Evolutionary conservation across 2,888 invertebrate species (phyloP).

Genomic region (Meliscaeva auricollis): DNA sequence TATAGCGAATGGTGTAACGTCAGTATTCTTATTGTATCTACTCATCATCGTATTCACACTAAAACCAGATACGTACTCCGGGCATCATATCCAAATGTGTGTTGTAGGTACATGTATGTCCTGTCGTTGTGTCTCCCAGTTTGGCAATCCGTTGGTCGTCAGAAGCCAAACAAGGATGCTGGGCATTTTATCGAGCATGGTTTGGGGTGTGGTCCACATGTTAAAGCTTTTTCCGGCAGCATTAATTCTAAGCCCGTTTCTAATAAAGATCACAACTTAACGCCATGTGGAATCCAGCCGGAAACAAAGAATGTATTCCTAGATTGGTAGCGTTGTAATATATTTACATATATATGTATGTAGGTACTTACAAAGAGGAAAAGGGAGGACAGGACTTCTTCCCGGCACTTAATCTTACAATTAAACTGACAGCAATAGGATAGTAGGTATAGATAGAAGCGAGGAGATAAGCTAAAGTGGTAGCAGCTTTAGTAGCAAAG

Average conservation of each 20-base stretch:
- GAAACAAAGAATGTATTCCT: conserved; percentile 46
- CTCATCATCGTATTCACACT: conserved; percentile 6
- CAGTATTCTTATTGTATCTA: conserved; percentile 15
- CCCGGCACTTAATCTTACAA: conserved; percentile 58
- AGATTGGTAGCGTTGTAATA: neutral
- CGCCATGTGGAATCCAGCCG: conserved; percentile 57
- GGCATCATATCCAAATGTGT: neutral
- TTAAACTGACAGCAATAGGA: conserved; percentile 56
- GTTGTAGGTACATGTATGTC: neutral
- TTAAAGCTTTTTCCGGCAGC: conserved; percentile 62
- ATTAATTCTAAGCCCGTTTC: conserved; percentile 70
- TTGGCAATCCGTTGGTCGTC: conserved; percentile 27
- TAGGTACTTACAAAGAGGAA: neutral
- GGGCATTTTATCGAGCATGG: conserved; percentile 9
- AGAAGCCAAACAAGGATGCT: conserved; percentile 29
- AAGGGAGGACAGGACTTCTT: conserved; percentile 21
- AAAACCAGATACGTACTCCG: conserved; percentile 16
- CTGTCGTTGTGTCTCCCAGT: neutral
- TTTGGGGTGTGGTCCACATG: conserved; percentile 45
- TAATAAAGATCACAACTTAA: conserved; percentile 74
- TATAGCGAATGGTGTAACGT: conserved; percentile 47
- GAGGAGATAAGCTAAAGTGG: conserved; percentile 27
- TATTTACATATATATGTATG: conserved; percentile 1
- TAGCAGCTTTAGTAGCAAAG: conserved; percentile 49
- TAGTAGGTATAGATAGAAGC: conserved; percentile 4